Evolutionary conservation across 2,113 vertebrate genomes (phyloP).

Genomic region (Mastomys coucha): DNA sequence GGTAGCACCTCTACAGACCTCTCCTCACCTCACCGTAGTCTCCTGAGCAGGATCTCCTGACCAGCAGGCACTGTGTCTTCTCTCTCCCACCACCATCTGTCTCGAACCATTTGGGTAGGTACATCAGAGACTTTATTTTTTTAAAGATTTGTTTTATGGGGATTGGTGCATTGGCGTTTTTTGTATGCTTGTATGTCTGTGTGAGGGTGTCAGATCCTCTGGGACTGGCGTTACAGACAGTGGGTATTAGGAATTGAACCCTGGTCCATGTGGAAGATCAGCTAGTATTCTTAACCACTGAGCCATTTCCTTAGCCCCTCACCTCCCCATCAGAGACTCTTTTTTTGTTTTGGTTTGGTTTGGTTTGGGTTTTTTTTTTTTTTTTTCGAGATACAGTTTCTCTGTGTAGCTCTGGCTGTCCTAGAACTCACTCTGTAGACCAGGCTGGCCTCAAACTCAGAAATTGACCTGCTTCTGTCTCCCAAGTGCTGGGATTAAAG

Average conservation of each 20-base stretch:
- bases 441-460: too few species aligned
- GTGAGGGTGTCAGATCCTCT: not conserved
- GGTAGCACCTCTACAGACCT: not conserved
- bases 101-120: too few species aligned
- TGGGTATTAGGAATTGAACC: not conserved
- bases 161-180: not conserved
- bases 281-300: not conserved
- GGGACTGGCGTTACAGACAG: not conserved
- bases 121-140: not conserved
- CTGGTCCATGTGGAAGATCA: not conserved
- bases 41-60: not conserved
- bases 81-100: not conserved
- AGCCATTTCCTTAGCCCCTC: not conserved
- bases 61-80: not conserved
- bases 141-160: too few species aligned
- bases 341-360: too few species aligned
- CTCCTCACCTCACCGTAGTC: not conserved
- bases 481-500: too few species aligned
- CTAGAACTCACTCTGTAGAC: too few species aligned
- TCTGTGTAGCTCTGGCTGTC: too few species aligned
- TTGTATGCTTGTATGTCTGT: not conserved
- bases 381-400: too few species aligned
- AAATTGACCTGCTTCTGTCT: too few species aligned
- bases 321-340: too few species aligned
- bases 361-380: too few species aligned